A percentile compares a stretch with the other conserved stretches of the same genome.
phyloP scores from a whole-genome alignment of 2,888 invertebrate genomes.

The Lepidocyrtoides sp. region DNA sequence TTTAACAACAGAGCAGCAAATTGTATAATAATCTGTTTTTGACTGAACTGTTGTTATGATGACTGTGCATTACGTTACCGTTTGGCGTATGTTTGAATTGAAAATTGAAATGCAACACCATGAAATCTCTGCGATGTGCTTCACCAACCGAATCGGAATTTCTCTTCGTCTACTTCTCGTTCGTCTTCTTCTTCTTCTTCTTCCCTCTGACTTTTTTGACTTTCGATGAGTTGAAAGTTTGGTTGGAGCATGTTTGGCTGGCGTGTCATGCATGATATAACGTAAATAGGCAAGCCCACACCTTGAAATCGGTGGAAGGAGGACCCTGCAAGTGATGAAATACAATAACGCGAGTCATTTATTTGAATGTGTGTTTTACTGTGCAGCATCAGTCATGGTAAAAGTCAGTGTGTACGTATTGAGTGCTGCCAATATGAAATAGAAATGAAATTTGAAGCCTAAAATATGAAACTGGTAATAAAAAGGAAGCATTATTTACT shows the following conservation, averaged over 20 bases:
- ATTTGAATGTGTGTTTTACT: no score
- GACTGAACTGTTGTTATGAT: background rate
- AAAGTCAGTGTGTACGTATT: background rate
- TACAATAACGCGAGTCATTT: constrained; percentile 10
- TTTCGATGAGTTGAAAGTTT: constrained; percentile 26
- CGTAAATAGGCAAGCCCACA: constrained; percentile 45
- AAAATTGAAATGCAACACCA: constrained; percentile 64
- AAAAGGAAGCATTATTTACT: constrained; percentile 22
- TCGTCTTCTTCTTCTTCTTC: no score
- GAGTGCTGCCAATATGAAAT: background rate
- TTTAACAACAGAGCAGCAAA: background rate
- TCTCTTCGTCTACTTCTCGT: no score
- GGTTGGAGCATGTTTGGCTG: background rate
- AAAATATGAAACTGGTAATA: constrained; percentile 7
- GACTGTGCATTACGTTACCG: background rate
- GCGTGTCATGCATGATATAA: constrained; percentile 47
- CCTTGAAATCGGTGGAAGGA: constrained; percentile 10
- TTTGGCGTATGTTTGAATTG: background rate
- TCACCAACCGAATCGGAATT: constrained; percentile 69
- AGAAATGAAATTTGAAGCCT: constrained; percentile 16
- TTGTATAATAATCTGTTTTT: constrained; percentile 38
- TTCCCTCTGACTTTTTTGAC: constrained; percentile 42
- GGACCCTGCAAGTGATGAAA: constrained; percentile 44
- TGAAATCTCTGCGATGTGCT: constrained; percentile 69
- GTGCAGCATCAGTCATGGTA: no score